phyloP scores from a whole-genome alignment of 37 sponge, comb jelly and placozoan genomes.

The Tethya wilhelma region DNA sequence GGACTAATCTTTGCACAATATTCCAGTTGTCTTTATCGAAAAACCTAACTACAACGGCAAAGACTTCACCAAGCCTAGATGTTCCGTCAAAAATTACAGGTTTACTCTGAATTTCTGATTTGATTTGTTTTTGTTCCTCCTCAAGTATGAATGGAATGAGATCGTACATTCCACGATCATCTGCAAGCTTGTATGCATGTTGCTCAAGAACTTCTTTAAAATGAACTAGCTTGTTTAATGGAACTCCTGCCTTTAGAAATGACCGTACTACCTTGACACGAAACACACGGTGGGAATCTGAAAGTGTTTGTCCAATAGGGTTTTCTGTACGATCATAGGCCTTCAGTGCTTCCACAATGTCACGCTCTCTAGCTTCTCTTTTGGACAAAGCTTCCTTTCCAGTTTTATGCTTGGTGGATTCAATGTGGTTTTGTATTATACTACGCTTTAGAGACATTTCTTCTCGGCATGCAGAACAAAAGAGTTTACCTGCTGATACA shows the following conservation, averaged over 20 bases:
- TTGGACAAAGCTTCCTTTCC: conserved; percentile 22
- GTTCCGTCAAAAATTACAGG: background rate
- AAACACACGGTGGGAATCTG: conserved; percentile 20
- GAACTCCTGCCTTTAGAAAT: conserved; percentile 47
- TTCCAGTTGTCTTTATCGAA: no score
- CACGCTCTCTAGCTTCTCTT: conserved; percentile 29
- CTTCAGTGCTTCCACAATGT: conserved; percentile 29
- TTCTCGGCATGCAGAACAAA: conserved; percentile 43
- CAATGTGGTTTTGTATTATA: conserved; percentile 22
- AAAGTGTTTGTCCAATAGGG: conserved; percentile 42
- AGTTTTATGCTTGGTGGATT: conserved; percentile 17
- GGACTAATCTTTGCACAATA: no score
- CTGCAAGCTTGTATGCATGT: conserved; percentile 6
- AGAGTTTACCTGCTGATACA: conserved; percentile 8
- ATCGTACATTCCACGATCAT: conserved; percentile 20
- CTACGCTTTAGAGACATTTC: conserved; percentile 34
- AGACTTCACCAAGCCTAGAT: no score
- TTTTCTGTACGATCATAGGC: background rate
- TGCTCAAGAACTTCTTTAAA: conserved; percentile 41
- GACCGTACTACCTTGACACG: conserved; percentile 32
- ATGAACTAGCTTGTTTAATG: conserved; percentile 12
- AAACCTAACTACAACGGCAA: no score
- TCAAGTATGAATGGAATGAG: conserved; percentile 42
- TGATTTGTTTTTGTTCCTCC: conserved; percentile 27
- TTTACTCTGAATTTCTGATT: background rate